Conservation (phyloP, 1,140 invertebrate species). For the Nebria ingens region DNA sequence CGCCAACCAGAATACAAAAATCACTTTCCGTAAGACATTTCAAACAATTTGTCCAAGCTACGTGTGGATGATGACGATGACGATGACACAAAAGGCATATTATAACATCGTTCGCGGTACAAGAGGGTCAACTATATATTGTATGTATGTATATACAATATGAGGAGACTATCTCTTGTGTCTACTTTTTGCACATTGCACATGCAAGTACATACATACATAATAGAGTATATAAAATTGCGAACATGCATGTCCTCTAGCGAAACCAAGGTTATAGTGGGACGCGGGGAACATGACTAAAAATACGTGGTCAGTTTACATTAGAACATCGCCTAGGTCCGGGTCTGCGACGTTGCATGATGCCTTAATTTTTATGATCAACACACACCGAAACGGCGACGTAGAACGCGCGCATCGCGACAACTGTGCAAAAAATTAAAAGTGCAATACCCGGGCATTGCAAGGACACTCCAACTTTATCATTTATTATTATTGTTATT, state of each 20-base stretch:
- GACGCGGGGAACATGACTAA: not conserved
- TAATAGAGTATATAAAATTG: too few species aligned
- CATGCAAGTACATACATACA: not conserved
- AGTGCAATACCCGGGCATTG: too few species aligned
- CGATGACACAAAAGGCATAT: too few species aligned
- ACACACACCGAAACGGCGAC: too few species aligned
- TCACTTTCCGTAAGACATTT: not conserved
- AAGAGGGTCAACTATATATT: too few species aligned
- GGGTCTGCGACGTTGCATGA: not conserved
- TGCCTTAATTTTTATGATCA: not conserved
- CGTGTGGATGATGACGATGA: too few species aligned
- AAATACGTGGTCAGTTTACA: constrained; percentile 8
- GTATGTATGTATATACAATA: not conserved
- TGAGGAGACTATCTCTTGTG: not conserved
- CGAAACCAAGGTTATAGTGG: not conserved
- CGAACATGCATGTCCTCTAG: not conserved
- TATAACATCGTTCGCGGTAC: too few species aligned
- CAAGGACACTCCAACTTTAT: too few species aligned
- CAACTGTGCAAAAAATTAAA: too few species aligned
- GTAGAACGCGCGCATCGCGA: not conserved
- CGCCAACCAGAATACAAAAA: too few species aligned
- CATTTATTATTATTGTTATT: too few species aligned
- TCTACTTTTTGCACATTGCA: not conserved
- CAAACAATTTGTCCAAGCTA: too few species aligned
- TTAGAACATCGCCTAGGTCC: constrained; percentile 5